Base-by-base conservation (phyloP, 1,140 invertebrate genomes). In the Dreissena rostriformis region DNA sequence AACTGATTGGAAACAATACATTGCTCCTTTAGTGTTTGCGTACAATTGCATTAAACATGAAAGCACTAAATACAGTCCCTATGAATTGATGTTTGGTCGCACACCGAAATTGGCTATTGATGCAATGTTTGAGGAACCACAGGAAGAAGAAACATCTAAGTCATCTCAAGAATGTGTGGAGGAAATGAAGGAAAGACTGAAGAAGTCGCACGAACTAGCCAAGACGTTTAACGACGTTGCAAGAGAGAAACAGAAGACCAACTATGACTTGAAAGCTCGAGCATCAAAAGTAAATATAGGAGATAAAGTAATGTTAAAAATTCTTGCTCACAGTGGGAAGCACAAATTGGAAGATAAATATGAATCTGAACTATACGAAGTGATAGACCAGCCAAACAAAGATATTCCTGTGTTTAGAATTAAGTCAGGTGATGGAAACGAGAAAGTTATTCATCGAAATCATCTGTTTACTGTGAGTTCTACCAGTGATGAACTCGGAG, bases 31-130 rank as follows among this genome's bases (percentile, higher is more conserved):
- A 63, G 70, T 73, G 26, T 63, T 63, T 82, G 68, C 55, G 52
- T 82, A 82, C 51, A 73, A 73, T 74, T 73, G 68, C 11, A 82
- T 67, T 63, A 4, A 1, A 17, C 52, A 82, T 53, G 52, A 55
- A 49, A 29, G 19, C 12, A 82, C 79, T 14, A 55, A 51, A 55
- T 22, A 24, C 5, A 12, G 51, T 12, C 79, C 79, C 5, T 82
- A 61, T 74, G 28, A 72, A 73, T 29, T 82, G 15, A 65, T 78
- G 73, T 76, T 76, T 49, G 73, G 73, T 14, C n/a, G 65, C 53
- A 57, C 65, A n/a, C 77, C 65, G 15, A 67, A 12, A 52, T 26
- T 61, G 24, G 12, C 29, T 11, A 51, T 63, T 26, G 74, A 77
- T 39, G 11, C 61, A 15, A 39, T 77, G 49, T 77, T 77, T 77